A percentile compares a stretch with the other conserved stretches of the same genome.
Evolutionary conservation across 2,888 invertebrate genomes (phyloP).

Genomic region (Nemotelus nigrinus): DNA sequence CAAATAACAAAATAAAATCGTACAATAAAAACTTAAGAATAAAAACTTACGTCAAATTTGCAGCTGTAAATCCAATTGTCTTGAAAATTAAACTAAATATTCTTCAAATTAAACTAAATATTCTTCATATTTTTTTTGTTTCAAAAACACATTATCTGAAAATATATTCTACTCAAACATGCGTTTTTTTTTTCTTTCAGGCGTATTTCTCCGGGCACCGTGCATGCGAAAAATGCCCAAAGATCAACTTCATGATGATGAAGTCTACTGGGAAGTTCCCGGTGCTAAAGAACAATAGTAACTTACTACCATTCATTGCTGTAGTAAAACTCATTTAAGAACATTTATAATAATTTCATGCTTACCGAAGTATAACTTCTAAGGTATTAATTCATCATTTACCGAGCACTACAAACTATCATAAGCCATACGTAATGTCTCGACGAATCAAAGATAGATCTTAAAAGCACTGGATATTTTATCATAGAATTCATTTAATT

Average conservation of each 20-base stretch:
- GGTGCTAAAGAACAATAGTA: constrained; percentile 64
- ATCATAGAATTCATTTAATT: neutral
- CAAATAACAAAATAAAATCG: too few species aligned
- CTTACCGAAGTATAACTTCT: constrained; percentile 34
- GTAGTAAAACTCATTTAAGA: neutral
- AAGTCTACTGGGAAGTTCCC: constrained; percentile 74
- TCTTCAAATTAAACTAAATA: too few species aligned
- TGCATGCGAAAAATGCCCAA: constrained; percentile 66
- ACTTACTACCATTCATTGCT: constrained; percentile 24
- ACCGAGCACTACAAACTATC: neutral
- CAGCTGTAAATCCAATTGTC: too few species aligned
- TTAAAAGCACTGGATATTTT: neutral
- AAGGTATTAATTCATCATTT: constrained; percentile 23
- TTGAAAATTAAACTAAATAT: too few species aligned
- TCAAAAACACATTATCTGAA: too few species aligned
- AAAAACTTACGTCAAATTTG: too few species aligned
- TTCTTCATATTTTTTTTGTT: too few species aligned
- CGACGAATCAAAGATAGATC: neutral
- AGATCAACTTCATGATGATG: constrained; percentile 71
- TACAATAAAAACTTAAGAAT: too few species aligned
- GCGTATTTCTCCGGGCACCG: constrained; percentile 66
- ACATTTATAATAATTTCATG: constrained; percentile 24
- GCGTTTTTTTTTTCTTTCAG: constrained; percentile 58
- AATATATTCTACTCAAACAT: neutral
- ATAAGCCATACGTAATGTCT: neutral